Evolutionary conservation across 2,888 invertebrate genomes (phyloP), one percentile per base, ranked within the genome.

Genomic region (Sarcophaga carnaria): DNA sequence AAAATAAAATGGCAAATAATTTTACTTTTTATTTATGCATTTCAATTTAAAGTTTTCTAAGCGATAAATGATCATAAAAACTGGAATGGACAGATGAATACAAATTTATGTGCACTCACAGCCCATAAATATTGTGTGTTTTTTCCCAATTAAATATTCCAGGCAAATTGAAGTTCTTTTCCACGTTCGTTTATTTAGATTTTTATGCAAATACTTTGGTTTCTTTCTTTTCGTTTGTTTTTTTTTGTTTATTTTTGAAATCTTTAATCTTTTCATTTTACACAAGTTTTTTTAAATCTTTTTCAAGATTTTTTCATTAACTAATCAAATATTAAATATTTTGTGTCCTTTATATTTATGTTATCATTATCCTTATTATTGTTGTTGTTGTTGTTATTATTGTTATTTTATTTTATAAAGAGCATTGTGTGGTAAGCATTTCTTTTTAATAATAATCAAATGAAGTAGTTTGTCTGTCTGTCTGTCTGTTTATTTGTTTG

Each of bases 251-350:
- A 54, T 54, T 54, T 54, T 54, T 14, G 17, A 54, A 17, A 14
- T 54, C 37, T 8, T 37, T 69, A 49, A 49, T 20, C 45, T 70
- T 70, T 70, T 14, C 25, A 3, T 70, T 71, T 17, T 27, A 25
- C 4, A 14, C 14, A 14, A 54, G 25, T 59, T n/a, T n/a, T 27
- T 27, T 27, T 27, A 27, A 0, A 27, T 27, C 27, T 27, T 37
- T 2, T 37, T 10, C 10, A 37, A 37, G 37, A 37, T 37, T 8
- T 37, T 37, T 37, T 59, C 70, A 71, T 71, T 71, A 71, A 59
- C 25, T 71, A 71, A 54, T 71, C 70, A 71, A 71, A 71, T 27
- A 71, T 71, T 11, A 71, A 22, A 71, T 71, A 54, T 54, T 54
- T 37, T 37, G 37, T 10, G 37, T 37, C 8, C 8, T 37, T 37